Conservation (phyloP, 92 coral and sea anemone species). For the Epizoanthus illoricatus region DNA sequence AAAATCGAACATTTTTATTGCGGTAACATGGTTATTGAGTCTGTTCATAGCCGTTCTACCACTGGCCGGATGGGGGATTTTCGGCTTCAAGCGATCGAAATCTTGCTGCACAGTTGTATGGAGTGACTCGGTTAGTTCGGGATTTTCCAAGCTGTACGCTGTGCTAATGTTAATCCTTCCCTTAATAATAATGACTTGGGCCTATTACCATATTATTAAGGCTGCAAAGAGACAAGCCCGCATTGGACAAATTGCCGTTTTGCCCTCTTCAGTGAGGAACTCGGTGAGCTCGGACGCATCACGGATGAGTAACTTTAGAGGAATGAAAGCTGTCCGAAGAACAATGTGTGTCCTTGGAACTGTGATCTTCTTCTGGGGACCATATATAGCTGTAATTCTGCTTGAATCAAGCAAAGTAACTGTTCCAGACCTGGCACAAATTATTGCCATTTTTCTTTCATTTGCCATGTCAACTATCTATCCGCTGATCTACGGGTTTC, state of each 20-base stretch:
- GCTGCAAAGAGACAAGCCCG: constrained; percentile 95
- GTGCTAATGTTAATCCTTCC: constrained; percentile 63
- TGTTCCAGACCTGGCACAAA: constrained; percentile 63
- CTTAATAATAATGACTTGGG: constrained; percentile 60
- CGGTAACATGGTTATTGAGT: constrained; percentile 75
- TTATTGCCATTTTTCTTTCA: constrained; percentile 57
- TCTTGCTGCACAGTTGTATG: constrained; percentile 85
- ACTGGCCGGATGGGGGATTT: constrained; percentile 93
- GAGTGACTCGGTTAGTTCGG: constrained; percentile 79
- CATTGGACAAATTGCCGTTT: constrained; percentile 67
- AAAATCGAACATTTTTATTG: constrained; percentile 64
- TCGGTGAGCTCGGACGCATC: constrained; percentile 65
- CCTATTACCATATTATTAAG: constrained; percentile 84
- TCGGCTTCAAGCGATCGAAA: constrained; percentile 73
- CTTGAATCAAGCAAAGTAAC: constrained; percentile 67
- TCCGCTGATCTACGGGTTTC: constrained; percentile 92
- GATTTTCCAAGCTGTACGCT: constrained; percentile 82
- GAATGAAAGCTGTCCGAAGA: constrained; percentile 84
- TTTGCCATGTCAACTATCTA: constrained; percentile 62
- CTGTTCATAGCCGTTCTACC: constrained; percentile 86
- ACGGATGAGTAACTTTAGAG: constrained; percentile 57
- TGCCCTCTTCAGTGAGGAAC: constrained; percentile 56
- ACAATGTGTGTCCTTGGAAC: constrained; percentile 84
- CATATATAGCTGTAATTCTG: constrained; percentile 66
- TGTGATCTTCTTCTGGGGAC: constrained; percentile 78